Evolutionary conservation across 1,140 invertebrate species (phyloP).

Genomic region (Goniozus legneri): DNA sequence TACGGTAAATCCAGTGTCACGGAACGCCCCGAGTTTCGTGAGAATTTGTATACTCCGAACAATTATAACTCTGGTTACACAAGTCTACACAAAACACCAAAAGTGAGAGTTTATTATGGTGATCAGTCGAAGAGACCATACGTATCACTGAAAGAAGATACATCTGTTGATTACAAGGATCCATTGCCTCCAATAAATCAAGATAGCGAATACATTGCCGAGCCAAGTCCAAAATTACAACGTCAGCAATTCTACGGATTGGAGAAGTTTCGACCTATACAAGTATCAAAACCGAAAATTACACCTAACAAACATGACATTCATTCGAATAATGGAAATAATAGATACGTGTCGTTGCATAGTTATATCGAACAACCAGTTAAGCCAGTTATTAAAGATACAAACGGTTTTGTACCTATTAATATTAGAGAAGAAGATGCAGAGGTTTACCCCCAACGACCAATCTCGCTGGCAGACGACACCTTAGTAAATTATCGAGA

Average conservation of each 20-base stretch:
- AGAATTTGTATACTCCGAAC: conserved; percentile 23
- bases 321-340: too few relatives aligned
- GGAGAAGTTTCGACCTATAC: not conserved
- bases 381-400: not conserved
- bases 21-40: conserved; percentile 42
- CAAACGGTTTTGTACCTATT: not conserved
- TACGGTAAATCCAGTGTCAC: conserved; percentile 53
- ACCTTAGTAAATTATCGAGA: conserved; percentile 55
- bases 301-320: too few relatives aligned
- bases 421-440: not conserved
- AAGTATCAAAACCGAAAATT: not conserved
- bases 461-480: conserved; percentile 48
- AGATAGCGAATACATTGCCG: conserved; percentile 63
- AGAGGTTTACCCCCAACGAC: conserved; percentile 16
- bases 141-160: conserved; percentile 60
- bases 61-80: conserved; percentile 34
- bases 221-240: conserved; percentile 25
- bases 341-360: not conserved
- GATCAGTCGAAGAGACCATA: conserved; percentile 45
- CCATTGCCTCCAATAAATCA: conserved; percentile 62
- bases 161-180: conserved; percentile 61
- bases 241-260: not conserved
- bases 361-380: not conserved
- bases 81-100: conserved; percentile 40
- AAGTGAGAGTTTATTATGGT: conserved; percentile 44